Base-by-base conservation (phyloP, 2,797 vertebrate genomes). In the Helarctos malayanus region DNA sequence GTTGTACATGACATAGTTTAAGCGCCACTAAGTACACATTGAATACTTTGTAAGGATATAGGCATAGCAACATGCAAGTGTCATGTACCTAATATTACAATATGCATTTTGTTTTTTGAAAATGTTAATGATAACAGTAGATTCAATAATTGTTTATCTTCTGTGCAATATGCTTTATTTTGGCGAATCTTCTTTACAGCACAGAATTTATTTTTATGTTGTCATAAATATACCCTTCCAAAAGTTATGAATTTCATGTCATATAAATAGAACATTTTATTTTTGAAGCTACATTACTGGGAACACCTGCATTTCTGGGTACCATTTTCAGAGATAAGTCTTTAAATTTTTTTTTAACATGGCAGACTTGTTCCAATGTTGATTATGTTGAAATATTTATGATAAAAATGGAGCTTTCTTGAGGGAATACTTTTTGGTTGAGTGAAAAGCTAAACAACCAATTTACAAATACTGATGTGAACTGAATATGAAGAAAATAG, bases 1-100 rank as follows among this genome's bases (percentile, higher is more conserved):
- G 98, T 98, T 97, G 98, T 99, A 99, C 99, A 99, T 99, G 99
- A 99, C 98, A 98, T 98, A 98, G 97, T 98, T 98, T 98, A 99
- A 99, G 98, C 89, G 98, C 97, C 98, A 99, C 99, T 97, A 99
- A 99, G 98, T 99, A 99, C 99, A 99, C 99, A 99, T 98, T 99
- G 98, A 99, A 99, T 98, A 99, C 99, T 99, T 98, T 99, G 99
- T 99, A 99, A 99, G 98, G 98, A 99, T 99, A 99, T 99, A 99
- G 99, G 99, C 98, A 99, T 98, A 98, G 98, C 98, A 98, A 98
- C 99, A 99, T 99, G 99, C 99, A 99, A 99, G 99, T 99, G 99
- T 99, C 99, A 98, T 99, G 99, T 99, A 99, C 99, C 98, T 98
- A 97, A 98, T 89, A 98, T 99, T 99, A 99, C 99, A 99, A 99